These are phyloP conservation scores for Tiliqua scincoides DNA, from an alignment of 2,113 vertebrate genomes.

Conservation along the genomic window DNA sequence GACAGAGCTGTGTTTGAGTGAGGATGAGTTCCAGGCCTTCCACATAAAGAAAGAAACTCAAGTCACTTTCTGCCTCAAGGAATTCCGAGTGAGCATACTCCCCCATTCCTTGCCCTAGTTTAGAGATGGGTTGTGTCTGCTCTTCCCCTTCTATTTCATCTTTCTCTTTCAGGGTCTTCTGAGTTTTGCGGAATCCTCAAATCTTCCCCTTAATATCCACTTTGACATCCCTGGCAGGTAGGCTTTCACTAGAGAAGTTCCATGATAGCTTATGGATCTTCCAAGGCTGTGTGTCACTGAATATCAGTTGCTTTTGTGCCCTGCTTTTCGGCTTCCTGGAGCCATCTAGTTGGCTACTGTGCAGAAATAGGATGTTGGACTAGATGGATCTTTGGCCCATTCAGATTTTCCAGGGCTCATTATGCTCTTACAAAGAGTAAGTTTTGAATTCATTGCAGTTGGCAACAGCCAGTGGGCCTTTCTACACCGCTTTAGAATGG, in stretches of 20 bases:
- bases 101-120: accelerated
- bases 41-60: slow-evolving; percentile 69
- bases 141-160: accelerated
- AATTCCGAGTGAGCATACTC: slow-evolving; percentile 82
- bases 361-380: background rate
- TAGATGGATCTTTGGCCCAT: background rate
- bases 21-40: slow-evolving; percentile 88
- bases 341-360: background rate
- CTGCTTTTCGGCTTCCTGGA: background rate
- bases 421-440: background rate
- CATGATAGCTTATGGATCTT: background rate
- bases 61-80: slow-evolving; percentile 94
- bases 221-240: slow-evolving; percentile 89
- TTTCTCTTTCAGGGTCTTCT: slow-evolving; percentile 82
- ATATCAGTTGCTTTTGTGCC: background rate
- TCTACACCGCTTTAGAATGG: background rate
- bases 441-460: background rate
- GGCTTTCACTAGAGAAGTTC: accelerated
- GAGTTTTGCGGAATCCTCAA: slow-evolving; percentile 88
- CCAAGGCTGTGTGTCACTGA: background rate
- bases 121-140: background rate
- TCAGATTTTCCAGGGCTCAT: background rate
- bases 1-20: slow-evolving; percentile 86
- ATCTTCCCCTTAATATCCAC: slow-evolving; percentile 85
- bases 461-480: background rate